Evolutionary conservation across 2,888 invertebrate species (phyloP), one percentile per base, ranked within the genome.

Genomic region (Harpagoxenus sublaevis): DNA sequence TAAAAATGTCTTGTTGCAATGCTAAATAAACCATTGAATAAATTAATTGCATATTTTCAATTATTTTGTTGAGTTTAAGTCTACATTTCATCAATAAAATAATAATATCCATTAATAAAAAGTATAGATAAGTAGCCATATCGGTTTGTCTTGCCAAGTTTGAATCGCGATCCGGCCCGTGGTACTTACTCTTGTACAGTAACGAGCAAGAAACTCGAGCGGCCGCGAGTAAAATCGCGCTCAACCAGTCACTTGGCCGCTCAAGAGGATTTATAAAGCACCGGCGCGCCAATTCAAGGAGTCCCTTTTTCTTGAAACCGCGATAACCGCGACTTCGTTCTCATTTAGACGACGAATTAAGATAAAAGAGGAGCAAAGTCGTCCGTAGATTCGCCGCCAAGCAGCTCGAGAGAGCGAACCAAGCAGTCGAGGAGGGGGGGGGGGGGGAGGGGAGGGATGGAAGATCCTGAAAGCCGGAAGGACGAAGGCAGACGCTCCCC

Each of bases 401-500:
- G 87, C 86, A 85, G 84, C 39, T 87, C 83, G 83, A 66, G 79
- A 62, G 73, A 78, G 66, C 18, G 60, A 84, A 51, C 53, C 63
- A 71, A 57, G 51, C 53, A 35, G 65, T 15, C 28, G n/a, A 28
- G 42, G 31, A 57, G 66, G 55, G 48, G 71, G 45, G 23, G n/a
- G 23, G 55, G 48, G 68, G 65, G 42, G 75, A n/a, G 45, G 55
- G 48, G 68, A 55, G 42, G 75, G 23, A 39, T 86, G 85, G 84
- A 82, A 88, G 91, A 90, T 91, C 85, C 88, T 89, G 90, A 89
- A 90, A 92, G 91, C 88, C 89, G 83, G 89, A 90, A 92, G 90
- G 90, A 90, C 90, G 89, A 91, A 93, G 91, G 90, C 87, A 92
- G 93, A 90, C 91, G 92, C 91, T 91, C 87, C 90, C 89, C 89